Evolutionary conservation across 1,140 invertebrate species (phyloP), one percentile per base, ranked within the genome.

Genomic region (Halyomorpha halys): DNA sequence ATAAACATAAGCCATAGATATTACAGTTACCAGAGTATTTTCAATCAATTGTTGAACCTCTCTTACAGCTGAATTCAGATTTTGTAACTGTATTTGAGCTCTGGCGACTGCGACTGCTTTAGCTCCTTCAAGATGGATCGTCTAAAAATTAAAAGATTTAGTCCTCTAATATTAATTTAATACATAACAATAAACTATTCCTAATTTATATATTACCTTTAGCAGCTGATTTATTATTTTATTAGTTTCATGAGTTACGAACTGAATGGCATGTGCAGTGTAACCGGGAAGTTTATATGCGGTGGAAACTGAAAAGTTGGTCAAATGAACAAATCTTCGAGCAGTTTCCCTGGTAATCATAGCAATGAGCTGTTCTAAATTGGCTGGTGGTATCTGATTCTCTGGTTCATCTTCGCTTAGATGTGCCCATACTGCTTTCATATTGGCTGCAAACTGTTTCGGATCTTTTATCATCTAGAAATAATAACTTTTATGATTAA

Each of bases 331-430:
- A 8, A 89, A 73, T 63, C 84, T 78, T 27, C 88, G 78, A 1
- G 86, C 85, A 0, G 84, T 82, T 74, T 90, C 87, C 8, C 87
- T 75, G 0, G 84, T 82, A 25, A 90, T 71, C 45, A 91, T 73
- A 11, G 87, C 85, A 44, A 89, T 75, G 39, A 90, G 73, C 71
- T 90, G 83, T 70, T 90, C 88, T 9, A 90, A 70, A 1, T 84
- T 89, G 56, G 80, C 77, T 0, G 88, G 88, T 56, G 86, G 79
- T 1, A 85, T 83, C 74, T 90, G 88, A 74, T 90, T 90, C 73
- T 89, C 87, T 0, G 87, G 87, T 70, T 91, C 88, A 19, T 87
- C 82, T 65, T 83, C 74, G 69, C 86, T 89, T 34, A 91, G 74
- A 13, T 80, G 78, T 0, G 71, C 71, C 83, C 86, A 90, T 9